A percentile compares a stretch with the other conserved stretches of the same genome.
phyloP scores from a whole-genome alignment of 2,888 invertebrate genomes.

The Oxyscelio sp. region DNA sequence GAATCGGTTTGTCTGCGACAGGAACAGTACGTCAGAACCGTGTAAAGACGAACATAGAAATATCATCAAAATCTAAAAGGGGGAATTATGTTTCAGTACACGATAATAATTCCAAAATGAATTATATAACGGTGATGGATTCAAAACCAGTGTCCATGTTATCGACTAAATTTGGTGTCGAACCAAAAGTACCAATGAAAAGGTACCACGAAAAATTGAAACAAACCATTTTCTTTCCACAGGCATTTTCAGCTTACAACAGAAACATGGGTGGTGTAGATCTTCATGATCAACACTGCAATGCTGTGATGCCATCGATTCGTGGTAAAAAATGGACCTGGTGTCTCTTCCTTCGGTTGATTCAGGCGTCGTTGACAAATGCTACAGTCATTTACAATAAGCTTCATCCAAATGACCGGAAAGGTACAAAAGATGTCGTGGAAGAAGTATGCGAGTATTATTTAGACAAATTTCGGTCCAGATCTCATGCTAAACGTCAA shows the following conservation, averaged over 20 bases:
- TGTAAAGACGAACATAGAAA: conserved; percentile 10
- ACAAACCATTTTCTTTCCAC: conserved; percentile 34
- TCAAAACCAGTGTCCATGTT: conserved; percentile 48
- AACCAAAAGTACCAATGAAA: conserved; percentile 37
- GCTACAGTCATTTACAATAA: conserved; percentile 50
- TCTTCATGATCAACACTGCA: conserved; percentile 47
- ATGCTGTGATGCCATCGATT: conserved; percentile 30
- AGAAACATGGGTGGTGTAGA: conserved; percentile 40
- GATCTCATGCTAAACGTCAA: conserved; percentile 11
- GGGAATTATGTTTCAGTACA: neutral
- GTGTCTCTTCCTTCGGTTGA: conserved; percentile 29
- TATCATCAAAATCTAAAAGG: neutral
- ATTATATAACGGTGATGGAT: too few relatives aligned
- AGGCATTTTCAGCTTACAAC: conserved; percentile 43
- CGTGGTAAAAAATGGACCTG: conserved; percentile 48
- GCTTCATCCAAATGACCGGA: conserved; percentile 21
- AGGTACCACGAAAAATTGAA: conserved; percentile 21
- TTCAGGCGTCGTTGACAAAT: conserved; percentile 43
- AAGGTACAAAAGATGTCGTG: conserved; percentile 43
- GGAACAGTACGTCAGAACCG: conserved; percentile 39
- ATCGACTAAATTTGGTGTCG: conserved; percentile 26
- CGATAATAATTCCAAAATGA: neutral
- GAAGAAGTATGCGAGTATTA: conserved; percentile 50
- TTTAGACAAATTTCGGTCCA: conserved; percentile 21
- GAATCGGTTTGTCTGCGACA: conserved; percentile 33